Evolutionary conservation across 2,888 invertebrate species (phyloP), one percentile per base, ranked within the genome.

Genomic region (Geophilus truncorum): DNA sequence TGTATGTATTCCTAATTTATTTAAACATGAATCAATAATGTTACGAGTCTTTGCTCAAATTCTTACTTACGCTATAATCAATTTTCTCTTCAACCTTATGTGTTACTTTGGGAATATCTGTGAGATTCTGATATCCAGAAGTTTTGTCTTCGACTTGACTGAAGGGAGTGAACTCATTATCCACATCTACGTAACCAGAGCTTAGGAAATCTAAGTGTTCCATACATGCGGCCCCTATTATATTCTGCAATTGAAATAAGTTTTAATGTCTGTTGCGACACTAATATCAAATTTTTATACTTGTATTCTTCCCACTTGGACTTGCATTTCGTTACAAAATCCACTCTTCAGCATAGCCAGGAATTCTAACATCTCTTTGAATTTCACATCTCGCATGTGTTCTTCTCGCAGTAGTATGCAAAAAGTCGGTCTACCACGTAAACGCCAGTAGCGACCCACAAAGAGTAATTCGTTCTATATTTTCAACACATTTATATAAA

Each of bases 191-290:
- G 70, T 90, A 85, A 62, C 57, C 10, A 0, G 88, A 87, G 86
- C 93, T 94, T 91, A 98, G 93, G 87, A 98, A 99, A 89, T 99
- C 99, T 87, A 99, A 90, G 89, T 99, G 98, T 87, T 99, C 99
- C 91, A 97, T 94, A 86, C 98, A 99, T 5, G 98, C 97, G 84
- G 98, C 97, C n/a, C 97, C 95, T 83, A 98, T 94, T 80, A 99
- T 90, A 89, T 98, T 98, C 91, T 99, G 95, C 81, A 95, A 88
- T 28, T 95, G 36, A 62, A 18, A 62, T n/a, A n/a, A n/a, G n/a
- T n/a, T n/a, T n/a, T n/a, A n/a, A n/a, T n/a, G n/a, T n/a, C n/a
- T n/a, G n/a, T n/a, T n/a, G n/a, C n/a, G n/a, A n/a, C n/a, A n/a
- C n/a, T n/a, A n/a, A n/a, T n/a, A n/a, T n/a, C n/a, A n/a, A n/a